Percentiles rank a stretch among this genome's conserved stretches.
Evolutionary conservation across 2,888 invertebrate genomes (phyloP).

Genomic region (Leptodirus hochenwartii): DNA sequence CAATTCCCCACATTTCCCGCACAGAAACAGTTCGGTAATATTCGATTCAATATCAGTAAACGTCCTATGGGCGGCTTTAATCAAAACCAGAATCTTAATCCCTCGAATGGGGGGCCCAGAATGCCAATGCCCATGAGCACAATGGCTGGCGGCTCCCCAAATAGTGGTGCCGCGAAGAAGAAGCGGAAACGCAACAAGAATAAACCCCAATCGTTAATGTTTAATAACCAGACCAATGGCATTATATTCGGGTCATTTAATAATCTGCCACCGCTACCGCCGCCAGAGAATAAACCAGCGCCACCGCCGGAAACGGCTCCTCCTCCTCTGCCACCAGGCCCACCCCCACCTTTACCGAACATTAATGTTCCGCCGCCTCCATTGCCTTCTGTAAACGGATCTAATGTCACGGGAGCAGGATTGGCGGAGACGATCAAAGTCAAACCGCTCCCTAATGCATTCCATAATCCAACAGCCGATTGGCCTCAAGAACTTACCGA

Average conservation of each 20-base stretch:
- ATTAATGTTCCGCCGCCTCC: conserved; percentile 32
- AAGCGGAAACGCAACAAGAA: conserved; percentile 54
- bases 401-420: conserved; percentile 28
- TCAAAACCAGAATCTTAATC: conserved; percentile 25
- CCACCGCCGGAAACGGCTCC: conserved; percentile 38
- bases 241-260: too few relatives aligned
- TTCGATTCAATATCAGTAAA: conserved; percentile 35
- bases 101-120: too few relatives aligned
- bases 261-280: conserved; percentile 31
- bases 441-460: conserved; percentile 21
- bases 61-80: conserved; percentile 20
- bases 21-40: conserved; percentile 29
- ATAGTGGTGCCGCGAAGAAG: conserved; percentile 45
- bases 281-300: conserved; percentile 29
- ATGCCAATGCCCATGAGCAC: too few relatives aligned
- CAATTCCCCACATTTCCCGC: conserved; percentile 12
- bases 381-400: conserved; percentile 18
- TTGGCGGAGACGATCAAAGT: conserved; percentile 17
- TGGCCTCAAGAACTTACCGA: conserved; percentile 68
- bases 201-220: conserved; percentile 23
- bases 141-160: too few relatives aligned
- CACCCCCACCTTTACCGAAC: conserved; percentile 35
- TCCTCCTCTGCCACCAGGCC: conserved; percentile 30
- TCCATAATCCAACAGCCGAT: conserved; percentile 41
- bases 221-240: conserved; percentile 17